Base-by-base conservation (phyloP, 2,888 invertebrate species). In the Agriopis aurantiaria region DNA sequence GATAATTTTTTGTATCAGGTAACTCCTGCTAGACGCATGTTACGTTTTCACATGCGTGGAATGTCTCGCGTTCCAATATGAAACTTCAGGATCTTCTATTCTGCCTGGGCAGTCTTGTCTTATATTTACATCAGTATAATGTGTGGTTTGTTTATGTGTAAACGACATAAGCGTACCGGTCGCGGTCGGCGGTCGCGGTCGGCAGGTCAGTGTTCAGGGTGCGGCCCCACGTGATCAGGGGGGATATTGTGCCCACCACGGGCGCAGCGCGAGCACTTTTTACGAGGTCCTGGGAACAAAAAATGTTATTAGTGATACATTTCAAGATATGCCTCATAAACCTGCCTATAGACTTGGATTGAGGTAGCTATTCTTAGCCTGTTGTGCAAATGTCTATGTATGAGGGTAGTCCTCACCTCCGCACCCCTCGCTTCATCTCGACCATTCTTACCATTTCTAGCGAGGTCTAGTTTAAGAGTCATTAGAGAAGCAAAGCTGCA, bases 241-340 rank as follows among this genome's bases (percentile, higher is more conserved):
- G 94, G 12, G 94, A 94, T 71, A 94, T 91, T 82, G 94, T 94
- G 86, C 94, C 94, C 78, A 94, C 90, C 78, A 93, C 89, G 88
- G 94, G 93, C 78, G 93, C 93, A 91, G 92, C 92, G 89, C 93
- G 93, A 62, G 85, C 92, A 92, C 80, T 88, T 88, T 77, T 91
- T 92, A 88, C 81, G 85, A 84, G 82, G 79, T 77, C 86, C 93
- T 93, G 86, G 23, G 76, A 84, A 75, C 75, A 53, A 74, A 68
- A 40, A 17, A 23, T 12, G 9, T 12, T 45, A 1, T 17, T 52
- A 23, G 8, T n/a, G 8, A 8, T n/a, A 55, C 3, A 40, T 33
- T 5, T 55, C 8, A 49, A 0, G n/a, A 8, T 14, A 6, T 49
- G 49, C n/a, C 8, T 8, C 14, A 14, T 3, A 49, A 14, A 14